These are phyloP conservation scores for Nemurella pictetii DNA, from an alignment of 2,888 invertebrate species.

Conservation along the genomic window DNA sequence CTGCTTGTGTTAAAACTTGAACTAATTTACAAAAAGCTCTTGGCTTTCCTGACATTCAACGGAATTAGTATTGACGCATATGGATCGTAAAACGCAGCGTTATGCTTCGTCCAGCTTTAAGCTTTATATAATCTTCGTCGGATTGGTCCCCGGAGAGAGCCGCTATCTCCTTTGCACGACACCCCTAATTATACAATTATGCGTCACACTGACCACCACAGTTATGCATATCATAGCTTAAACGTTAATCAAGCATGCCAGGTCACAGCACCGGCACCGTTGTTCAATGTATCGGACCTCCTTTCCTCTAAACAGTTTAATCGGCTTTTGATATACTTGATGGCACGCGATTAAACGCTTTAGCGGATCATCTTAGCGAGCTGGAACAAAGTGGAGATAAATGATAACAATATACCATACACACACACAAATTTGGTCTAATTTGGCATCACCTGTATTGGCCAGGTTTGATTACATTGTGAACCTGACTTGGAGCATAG, in stretches of 20 bases:
- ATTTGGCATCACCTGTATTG: too few species aligned
- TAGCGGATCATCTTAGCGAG: background rate
- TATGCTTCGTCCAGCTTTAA: background rate
- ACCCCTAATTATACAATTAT: background rate
- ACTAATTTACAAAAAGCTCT: background rate
- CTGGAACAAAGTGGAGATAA: background rate
- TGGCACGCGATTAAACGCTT: background rate
- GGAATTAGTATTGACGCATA: background rate
- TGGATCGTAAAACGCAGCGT: background rate
- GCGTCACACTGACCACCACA: background rate
- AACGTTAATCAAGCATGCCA: background rate
- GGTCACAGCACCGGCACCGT: background rate
- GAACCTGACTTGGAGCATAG: too few species aligned
- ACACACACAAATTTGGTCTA: too few species aligned
- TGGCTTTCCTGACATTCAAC: background rate
- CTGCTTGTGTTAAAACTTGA: background rate
- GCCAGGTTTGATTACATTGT: too few species aligned
- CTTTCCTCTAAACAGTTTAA: background rate
- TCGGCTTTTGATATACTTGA: background rate
- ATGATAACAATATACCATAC: too few species aligned
- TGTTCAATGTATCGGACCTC: background rate
- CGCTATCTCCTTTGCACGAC: background rate
- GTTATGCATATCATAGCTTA: background rate
- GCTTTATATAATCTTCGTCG: background rate
- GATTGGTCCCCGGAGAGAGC: background rate